phyloP scores from a whole-genome alignment of 2,888 invertebrate genomes.

The Nomada flava region DNA sequence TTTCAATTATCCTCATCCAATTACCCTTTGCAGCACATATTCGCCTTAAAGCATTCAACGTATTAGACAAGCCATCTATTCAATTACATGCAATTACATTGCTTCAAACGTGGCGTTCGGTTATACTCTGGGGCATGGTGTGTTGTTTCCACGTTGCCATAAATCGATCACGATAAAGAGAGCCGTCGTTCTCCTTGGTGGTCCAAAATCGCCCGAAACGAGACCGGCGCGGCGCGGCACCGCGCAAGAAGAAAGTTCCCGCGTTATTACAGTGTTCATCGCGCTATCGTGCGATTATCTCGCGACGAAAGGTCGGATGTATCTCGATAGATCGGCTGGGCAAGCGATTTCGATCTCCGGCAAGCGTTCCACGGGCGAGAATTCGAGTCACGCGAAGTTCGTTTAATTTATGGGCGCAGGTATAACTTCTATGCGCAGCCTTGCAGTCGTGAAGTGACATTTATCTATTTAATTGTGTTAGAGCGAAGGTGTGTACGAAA shows the following conservation, averaged over 20 bases:
- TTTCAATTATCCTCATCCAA: conserved; percentile 12
- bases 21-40: neutral
- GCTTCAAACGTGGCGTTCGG: neutral
- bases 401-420: neutral
- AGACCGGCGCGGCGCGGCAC: neutral
- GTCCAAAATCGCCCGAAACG: conserved; percentile 31
- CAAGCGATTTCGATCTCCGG: conserved; percentile 6
- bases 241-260: neutral
- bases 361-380: neutral
- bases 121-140: neutral
- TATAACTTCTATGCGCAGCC: neutral
- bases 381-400: neutral
- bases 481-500: too few species aligned
- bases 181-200: conserved; percentile 17
- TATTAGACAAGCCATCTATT: conserved; percentile 15
- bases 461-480: neutral
- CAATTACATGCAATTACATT: conserved; percentile 15
- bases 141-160: conserved; percentile 6
- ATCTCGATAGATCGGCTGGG: conserved; percentile 15
- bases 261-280: conserved; percentile 31
- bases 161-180: conserved; percentile 38
- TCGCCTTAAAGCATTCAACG: conserved; percentile 4
- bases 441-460: neutral
- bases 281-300: conserved; percentile 34
- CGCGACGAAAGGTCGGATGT: conserved; percentile 24